Conservation (phyloP, 2,797 vertebrate species). For the Sebastes paucispinis region DNA sequence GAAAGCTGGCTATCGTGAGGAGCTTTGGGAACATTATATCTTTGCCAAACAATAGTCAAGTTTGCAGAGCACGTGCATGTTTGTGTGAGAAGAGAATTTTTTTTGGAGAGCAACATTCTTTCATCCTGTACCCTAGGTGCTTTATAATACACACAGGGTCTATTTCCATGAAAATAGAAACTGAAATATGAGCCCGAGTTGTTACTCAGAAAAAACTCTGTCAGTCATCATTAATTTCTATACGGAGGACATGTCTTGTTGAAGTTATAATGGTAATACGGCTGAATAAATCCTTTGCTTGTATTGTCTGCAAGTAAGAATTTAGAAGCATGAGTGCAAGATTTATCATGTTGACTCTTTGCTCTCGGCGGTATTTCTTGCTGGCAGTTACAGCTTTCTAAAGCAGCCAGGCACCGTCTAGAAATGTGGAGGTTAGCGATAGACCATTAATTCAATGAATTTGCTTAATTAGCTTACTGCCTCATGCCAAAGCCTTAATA, state of each 20-base stretch:
- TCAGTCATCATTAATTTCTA: constrained; percentile 40
- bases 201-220: constrained; percentile 18
- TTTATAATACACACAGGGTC: not conserved
- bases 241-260: not conserved
- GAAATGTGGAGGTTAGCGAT: constrained; percentile 38
- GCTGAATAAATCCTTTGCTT: constrained; percentile 35
- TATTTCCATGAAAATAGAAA: constrained; percentile 42
- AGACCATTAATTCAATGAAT: constrained; percentile 62
- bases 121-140: constrained; percentile 1
- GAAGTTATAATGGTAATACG: constrained; percentile 23
- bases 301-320: constrained; percentile 36
- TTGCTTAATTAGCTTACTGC: constrained; percentile 61
- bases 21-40: constrained; percentile 1
- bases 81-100: not conserved
- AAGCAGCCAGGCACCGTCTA: constrained; percentile 44
- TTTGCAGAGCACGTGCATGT: constrained; percentile 6
- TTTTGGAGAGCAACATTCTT: constrained; percentile 10
- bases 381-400: constrained; percentile 43
- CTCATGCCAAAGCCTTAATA: constrained; percentile 50
- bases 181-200: constrained; percentile 18
- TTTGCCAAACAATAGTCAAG: constrained; percentile 14
- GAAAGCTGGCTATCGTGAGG: not conserved
- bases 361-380: constrained; percentile 40
- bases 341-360: constrained; percentile 49
- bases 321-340: constrained; percentile 25